Evolutionary conservation across 2,888 invertebrate species (phyloP).

Genomic region (Gastrophysa polygoni): DNA sequence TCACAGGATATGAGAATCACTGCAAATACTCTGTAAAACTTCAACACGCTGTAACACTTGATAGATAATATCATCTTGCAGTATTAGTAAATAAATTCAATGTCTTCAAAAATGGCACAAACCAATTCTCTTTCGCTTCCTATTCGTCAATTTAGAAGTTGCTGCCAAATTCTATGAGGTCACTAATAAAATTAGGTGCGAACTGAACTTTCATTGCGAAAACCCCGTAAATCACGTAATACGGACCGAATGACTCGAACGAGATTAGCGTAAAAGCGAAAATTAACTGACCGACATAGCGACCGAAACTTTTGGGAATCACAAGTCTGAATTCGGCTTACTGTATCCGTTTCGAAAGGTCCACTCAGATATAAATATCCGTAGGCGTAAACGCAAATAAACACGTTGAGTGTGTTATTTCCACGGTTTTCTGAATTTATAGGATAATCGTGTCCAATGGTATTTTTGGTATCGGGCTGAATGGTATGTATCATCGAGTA

Average conservation of each 20-base stretch:
- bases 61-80: too few relatives aligned
- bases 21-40: too few relatives aligned
- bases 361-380: constrained; percentile 35
- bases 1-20: too few relatives aligned
- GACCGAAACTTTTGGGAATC: constrained; percentile 26
- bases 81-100: background rate
- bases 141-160: background rate
- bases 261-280: constrained; percentile 30
- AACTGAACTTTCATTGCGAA: constrained; percentile 16
- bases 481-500: too few relatives aligned
- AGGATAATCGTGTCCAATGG: background rate
- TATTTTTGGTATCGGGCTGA: background rate
- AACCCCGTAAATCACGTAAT: constrained; percentile 17
- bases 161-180: constrained; percentile 8
- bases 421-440: background rate
- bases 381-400: background rate
- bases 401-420: background rate
- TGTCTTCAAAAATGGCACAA: background rate
- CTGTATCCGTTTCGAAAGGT: constrained; percentile 12
- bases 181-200: constrained; percentile 20
- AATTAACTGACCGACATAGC: constrained; percentile 38
- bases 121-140: background rate
- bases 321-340: constrained; percentile 14
- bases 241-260: constrained; percentile 16
- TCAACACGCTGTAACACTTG: too few relatives aligned